phyloP scores from a whole-genome alignment of 2,888 invertebrate genomes.

The Dolichomitus sp. region DNA sequence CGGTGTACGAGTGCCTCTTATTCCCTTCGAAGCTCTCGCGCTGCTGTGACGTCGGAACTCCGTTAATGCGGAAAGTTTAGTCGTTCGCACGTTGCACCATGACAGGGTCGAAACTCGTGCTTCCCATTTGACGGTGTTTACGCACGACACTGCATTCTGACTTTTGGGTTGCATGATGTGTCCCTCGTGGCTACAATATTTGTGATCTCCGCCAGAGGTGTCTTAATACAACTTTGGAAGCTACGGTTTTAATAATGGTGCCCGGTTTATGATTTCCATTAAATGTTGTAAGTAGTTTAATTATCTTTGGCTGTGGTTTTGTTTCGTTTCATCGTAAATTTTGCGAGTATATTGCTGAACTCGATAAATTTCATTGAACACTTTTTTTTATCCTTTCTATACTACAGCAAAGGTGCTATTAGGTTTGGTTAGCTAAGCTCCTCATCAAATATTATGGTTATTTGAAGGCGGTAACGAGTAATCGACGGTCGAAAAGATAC shows the following conservation, averaged over 20 bases:
- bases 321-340: background rate
- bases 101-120: constrained; percentile 55
- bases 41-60: constrained; percentile 35
- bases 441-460: too few relatives aligned
- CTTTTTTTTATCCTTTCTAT: background rate
- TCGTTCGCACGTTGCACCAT: constrained; percentile 67
- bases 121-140: constrained; percentile 25
- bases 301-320: background rate
- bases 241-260: background rate
- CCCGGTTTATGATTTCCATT: background rate
- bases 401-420: background rate
- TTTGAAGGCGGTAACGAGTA: too few relatives aligned
- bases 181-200: constrained; percentile 7
- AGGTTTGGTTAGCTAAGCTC: background rate
- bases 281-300: background rate
- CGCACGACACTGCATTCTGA: constrained; percentile 2
- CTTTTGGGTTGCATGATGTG: constrained; percentile 14
- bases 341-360: background rate
- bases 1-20: constrained; percentile 5
- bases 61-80: constrained; percentile 70
- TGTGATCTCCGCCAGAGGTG: background rate
- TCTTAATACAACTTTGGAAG: background rate
- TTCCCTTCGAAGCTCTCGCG: constrained; percentile 20
- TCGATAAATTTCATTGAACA: background rate
- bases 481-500: too few relatives aligned